Base-by-base conservation (phyloP, 2,797 vertebrate species). In the Malacoctenus gilli region DNA sequence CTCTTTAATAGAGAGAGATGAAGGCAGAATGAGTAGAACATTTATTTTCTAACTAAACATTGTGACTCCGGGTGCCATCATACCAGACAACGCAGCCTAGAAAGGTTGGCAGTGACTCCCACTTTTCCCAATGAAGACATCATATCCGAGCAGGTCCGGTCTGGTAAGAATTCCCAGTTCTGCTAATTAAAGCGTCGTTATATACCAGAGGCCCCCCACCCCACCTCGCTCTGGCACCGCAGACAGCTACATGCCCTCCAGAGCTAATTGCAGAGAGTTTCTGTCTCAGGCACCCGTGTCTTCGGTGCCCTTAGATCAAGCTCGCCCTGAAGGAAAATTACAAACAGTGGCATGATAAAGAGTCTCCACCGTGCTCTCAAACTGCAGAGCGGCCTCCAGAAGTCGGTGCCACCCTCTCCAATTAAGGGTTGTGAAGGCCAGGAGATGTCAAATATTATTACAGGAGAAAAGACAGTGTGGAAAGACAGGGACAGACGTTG, bases 221-320 rank as follows among this genome's bases (percentile, higher is more conserved):
- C n/a, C n/a, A n/a, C n/a, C 25, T 4, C 25, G 25, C 6, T 5
- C 25, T 35, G 40, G 54, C 75, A 47, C 59, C 5, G 2, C 63
- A 74, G 76, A 84, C 82, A 80, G 79, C 69, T 79, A 70, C 63
- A 78, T 68, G 78, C 68, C 72, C 71, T 52, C 18, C 63, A 58
- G 52, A 82, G 77, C 79, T 88, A 89, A 88, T 86, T 89, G 86
- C 40, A 51, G 48, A 59, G 78, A 80, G 70, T 70, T 52, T 52
- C 68, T 75, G 68, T 79, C 74, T 72, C 35, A 53, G 67, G 72
- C 69, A 55, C 2, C 59, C n/a, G 23, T 50, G 71, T 75, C 34
- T 63, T 59, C 63, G 51, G 46, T 5, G 16, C 58, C 58, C 59
- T 28, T 9, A 58, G 46, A 68, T 68, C 21, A 28, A 10, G 38